A percentile compares a stretch with the other conserved stretches of the same genome.
Conservation (phyloP, 2,113 vertebrate species). For the Furnarius figulus region DNA sequence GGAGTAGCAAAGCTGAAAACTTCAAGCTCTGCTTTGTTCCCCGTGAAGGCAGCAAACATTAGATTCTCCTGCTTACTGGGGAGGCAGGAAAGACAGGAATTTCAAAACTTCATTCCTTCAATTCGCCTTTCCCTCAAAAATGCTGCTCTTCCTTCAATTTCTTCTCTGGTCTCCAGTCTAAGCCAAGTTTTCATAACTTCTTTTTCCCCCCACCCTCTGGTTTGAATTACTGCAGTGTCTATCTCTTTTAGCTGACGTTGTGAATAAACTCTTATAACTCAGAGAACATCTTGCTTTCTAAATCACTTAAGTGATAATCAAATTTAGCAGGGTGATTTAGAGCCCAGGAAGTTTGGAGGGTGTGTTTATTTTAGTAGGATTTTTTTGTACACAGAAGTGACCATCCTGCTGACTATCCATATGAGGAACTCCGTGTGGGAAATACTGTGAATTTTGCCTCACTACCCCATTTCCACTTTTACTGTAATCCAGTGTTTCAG, state of each 20-base stretch:
- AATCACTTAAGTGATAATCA: slow-evolving; percentile 30
- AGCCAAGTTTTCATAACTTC: slow-evolving; percentile 64
- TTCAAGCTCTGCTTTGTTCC: slow-evolving; percentile 45
- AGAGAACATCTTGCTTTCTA: slow-evolving; percentile 52
- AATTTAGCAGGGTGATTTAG: slow-evolving; percentile 19
- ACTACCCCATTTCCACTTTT: neutral
- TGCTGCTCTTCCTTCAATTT: slow-evolving; percentile 64
- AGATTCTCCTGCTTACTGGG: slow-evolving; percentile 16
- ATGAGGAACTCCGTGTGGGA: neutral
- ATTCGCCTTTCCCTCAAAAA: slow-evolving; percentile 63
- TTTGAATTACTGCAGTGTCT: slow-evolving; percentile 63
- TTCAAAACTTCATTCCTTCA: slow-evolving; percentile 67
- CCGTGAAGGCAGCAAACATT: neutral
- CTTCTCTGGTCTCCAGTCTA: slow-evolving; percentile 33
- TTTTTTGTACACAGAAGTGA: neutral
- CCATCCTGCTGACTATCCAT: neutral
- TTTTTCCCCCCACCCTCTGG: slow-evolving; percentile 7
- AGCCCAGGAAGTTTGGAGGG: slow-evolving; percentile 17
- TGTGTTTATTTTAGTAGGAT: slow-evolving; percentile 18
- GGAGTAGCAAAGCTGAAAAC: neutral
- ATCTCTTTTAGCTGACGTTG: slow-evolving; percentile 52
- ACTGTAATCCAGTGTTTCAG: neutral
- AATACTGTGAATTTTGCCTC: neutral
- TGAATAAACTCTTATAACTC: neutral
- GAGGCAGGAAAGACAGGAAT: slow-evolving; percentile 64